Conservation (phyloP, 2,113 vertebrate genomes). For the Ibidorhyncha struthersii region DNA sequence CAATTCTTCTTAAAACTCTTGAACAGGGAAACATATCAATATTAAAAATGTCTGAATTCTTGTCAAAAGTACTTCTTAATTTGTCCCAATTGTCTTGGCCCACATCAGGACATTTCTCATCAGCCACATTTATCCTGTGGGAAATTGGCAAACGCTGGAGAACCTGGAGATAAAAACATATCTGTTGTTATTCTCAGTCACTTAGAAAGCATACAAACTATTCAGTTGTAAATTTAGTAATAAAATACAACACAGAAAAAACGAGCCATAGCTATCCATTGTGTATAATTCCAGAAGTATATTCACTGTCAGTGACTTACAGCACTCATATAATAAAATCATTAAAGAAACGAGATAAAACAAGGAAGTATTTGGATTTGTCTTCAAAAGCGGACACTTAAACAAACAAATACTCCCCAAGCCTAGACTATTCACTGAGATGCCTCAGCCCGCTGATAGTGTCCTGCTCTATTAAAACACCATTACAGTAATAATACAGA, state of each 20-base stretch:
- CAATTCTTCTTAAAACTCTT: background rate
- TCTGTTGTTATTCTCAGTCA: background rate
- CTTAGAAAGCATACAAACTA: background rate
- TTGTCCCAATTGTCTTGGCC: background rate
- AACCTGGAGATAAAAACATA: slow-evolving; percentile 46
- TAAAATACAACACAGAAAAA: background rate
- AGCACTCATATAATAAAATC: background rate
- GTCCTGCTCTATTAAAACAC: background rate
- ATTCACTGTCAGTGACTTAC: background rate
- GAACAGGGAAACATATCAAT: background rate
- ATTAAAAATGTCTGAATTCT: background rate
- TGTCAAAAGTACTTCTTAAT: background rate
- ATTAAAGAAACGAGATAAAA: background rate
- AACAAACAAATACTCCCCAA: background rate
- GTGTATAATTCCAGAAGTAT: background rate
- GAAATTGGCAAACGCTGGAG: slow-evolving; percentile 76
- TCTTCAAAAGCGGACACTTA: background rate
- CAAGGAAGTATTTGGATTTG: background rate
- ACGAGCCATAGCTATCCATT: background rate
- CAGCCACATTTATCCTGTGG: slow-evolving; percentile 44
- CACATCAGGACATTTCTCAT: background rate
- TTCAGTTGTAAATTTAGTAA: background rate
- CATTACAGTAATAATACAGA: background rate
- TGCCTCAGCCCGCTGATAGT: background rate
- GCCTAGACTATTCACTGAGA: background rate